Evolutionary conservation across 2,888 invertebrate species (phyloP), one percentile per base, ranked within the genome.

Genomic region (Apodemia zela): DNA sequence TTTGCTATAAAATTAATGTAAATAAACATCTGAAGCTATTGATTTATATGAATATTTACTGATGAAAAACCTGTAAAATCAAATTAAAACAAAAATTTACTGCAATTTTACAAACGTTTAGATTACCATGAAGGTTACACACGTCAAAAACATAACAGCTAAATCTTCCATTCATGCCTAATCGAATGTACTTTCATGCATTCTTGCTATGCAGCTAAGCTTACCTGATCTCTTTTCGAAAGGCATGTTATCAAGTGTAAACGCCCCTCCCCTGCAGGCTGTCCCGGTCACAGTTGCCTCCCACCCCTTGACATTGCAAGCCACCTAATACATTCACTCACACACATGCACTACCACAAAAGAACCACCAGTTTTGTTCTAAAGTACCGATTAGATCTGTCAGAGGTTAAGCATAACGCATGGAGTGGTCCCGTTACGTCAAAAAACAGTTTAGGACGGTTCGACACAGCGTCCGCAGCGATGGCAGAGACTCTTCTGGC

Each of bases 201-300:
- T 38, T 38, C 38, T 38, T 38, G 15, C 38, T 15, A 38, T 59
- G 64, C 71, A 78, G 75, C 77, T 80, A 82, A 77, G 75, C 85
- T 85, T 78, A 90, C 90, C 90, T 90, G 89, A 80, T 89, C 89
- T 86, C 81, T 80, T 75, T 75, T 89, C 90, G 85, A 85, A 89
- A 77, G 90, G 90, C 90, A 89, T 90, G 83, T 68, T 72, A 42
- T 42, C 42, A 42, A 42, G 42, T 15, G 42, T 42, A 42, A 42
- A 42, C 80, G 80, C 84, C 84, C 85, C 83, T 81, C 82, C 82
- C 81, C 77, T 80, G 76, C 42, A 42, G 15, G 42, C 42, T 72
- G 72, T 67, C 75, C 73, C 78, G 72, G 82, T 87, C 87, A 88
- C 85, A 82, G 82, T 73, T 73, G 71, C 80, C 80, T 78, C 76